Conservation (phyloP, 2,113 vertebrate genomes). For the Anthoscopus minutus region DNA sequence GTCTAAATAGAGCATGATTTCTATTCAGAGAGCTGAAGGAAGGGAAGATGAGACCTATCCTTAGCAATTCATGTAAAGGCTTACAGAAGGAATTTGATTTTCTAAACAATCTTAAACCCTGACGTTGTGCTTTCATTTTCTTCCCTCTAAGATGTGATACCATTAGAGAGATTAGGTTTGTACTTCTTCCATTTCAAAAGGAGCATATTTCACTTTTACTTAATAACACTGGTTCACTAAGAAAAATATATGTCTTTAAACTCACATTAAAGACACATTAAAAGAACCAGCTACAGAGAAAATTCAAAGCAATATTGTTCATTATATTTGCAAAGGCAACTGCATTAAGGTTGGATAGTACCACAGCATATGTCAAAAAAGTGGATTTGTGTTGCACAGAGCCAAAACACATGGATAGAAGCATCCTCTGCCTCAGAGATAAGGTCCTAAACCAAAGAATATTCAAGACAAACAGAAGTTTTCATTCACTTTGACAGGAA, state of each 20-base stretch:
- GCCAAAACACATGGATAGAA: neutral
- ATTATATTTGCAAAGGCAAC: neutral
- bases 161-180: neutral
- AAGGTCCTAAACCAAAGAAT: neutral
- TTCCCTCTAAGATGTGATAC: neutral
- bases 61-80: neutral
- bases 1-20: neutral
- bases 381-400: neutral
- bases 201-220: neutral
- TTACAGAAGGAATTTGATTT: neutral
- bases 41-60: neutral
- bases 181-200: neutral
- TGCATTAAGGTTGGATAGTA: neutral
- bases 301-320: neutral
- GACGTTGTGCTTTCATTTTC: neutral
- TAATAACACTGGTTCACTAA: neutral
- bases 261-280: neutral
- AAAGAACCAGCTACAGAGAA: neutral
- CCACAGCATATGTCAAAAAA: neutral
- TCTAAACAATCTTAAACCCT: neutral
- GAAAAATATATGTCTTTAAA: neutral
- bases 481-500: neutral
- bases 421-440: neutral
- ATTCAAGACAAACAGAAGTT: neutral
- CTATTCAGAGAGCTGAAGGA: neutral